Conservation (phyloP, 2,888 invertebrate species). For the Lycia hirtaria region DNA sequence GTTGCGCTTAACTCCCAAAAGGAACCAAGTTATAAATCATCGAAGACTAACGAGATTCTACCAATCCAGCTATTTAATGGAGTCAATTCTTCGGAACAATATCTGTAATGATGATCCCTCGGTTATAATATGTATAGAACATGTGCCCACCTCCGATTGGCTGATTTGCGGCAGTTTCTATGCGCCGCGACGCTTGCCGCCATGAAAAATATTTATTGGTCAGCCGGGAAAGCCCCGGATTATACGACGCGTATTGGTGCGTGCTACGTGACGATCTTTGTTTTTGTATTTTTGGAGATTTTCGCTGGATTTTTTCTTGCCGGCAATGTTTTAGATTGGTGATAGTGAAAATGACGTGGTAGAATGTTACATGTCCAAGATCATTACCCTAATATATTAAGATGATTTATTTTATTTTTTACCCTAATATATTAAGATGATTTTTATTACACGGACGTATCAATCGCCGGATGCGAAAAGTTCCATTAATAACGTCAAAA, state of each 20-base stretch:
- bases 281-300: conserved; percentile 40
- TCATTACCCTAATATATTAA: too few species aligned
- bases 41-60: neutral
- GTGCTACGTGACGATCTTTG: conserved; percentile 61
- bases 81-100: conserved; percentile 27
- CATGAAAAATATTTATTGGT: conserved; percentile 83
- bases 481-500: too few species aligned
- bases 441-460: too few species aligned
- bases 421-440: too few species aligned
- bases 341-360: too few species aligned
- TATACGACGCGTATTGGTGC: conserved; percentile 75
- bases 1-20: too few species aligned
- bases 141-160: conserved; percentile 83
- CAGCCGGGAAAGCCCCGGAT: conserved; percentile 70
- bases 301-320: conserved; percentile 1
- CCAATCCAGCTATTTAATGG: conserved; percentile 1
- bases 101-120: conserved; percentile 61
- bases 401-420: too few species aligned
- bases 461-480: too few species aligned
- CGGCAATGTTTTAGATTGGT: too few species aligned
- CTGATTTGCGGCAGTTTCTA: conserved; percentile 83
- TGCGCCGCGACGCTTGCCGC: conserved; percentile 75
- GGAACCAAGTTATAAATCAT: neutral
- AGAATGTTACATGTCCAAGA: too few species aligned
- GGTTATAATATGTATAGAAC: conserved; percentile 64